phyloP scores from a whole-genome alignment of 2,888 invertebrate species.

The Acheta domesticus region DNA sequence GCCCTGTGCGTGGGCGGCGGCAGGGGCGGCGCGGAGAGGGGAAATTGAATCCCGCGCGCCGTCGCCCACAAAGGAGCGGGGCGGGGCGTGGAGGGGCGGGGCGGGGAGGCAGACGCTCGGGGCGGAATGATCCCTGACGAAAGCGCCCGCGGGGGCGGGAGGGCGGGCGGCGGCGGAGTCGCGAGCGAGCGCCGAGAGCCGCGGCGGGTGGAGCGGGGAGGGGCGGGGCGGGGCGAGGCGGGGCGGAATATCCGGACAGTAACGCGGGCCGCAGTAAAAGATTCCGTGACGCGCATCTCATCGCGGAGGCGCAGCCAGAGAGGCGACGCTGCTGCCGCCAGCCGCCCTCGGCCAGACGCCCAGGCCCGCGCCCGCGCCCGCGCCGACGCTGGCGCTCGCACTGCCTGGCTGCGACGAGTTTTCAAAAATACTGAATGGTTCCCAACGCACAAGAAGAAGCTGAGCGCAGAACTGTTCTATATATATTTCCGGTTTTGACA shows the following conservation, averaged over 20 bases:
- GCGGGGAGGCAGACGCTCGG: neutral
- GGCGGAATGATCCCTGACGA: neutral
- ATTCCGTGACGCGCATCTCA: neutral
- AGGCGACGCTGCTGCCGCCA: neutral
- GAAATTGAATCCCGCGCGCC: neutral
- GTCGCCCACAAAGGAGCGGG: neutral
- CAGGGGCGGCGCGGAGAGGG: neutral
- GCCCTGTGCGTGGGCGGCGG: neutral
- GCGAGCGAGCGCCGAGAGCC: too few species aligned
- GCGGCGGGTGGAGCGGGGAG: too few species aligned
- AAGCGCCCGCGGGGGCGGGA: neutral
- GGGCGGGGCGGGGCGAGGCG: too few species aligned
- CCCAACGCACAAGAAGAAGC: too few species aligned
- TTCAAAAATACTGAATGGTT: too few species aligned
- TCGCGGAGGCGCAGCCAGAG: neutral
- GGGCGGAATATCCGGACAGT: too few species aligned
- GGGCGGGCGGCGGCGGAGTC: neutral
- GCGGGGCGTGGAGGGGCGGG: neutral
- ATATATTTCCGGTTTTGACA: too few species aligned
- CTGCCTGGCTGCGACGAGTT: too few species aligned
- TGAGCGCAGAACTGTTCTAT: too few species aligned
- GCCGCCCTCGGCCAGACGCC: neutral
- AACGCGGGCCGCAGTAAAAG: neutral
- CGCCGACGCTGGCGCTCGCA: too few species aligned
- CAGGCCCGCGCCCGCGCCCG: neutral